Base-by-base conservation (phyloP, 2,888 invertebrate species). In the Mesorhabditis belari region DNA sequence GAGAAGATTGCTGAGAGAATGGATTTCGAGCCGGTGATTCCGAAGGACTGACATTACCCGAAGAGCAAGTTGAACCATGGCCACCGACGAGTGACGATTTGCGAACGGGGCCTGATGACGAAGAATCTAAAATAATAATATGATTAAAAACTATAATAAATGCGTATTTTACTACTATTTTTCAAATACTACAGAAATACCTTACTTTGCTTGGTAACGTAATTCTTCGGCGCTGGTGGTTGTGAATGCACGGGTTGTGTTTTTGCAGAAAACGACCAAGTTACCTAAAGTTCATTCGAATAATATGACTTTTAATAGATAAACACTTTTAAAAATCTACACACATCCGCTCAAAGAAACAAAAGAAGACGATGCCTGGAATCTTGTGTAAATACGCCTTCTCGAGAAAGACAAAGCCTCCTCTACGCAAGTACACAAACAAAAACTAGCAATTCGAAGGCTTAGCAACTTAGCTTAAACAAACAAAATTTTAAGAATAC, bases 181-280 rank as follows among this genome's bases (percentile, higher is more conserved):
- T n/a, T n/a, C n/a, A n/a, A n/a, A n/a, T n/a, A n/a, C n/a, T n/a
- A n/a, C n/a, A n/a, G n/a, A n/a, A n/a, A n/a, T n/a, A n/a, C 12
- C 44, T n/a, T n/a, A 35, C 44, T n/a, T 9, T n/a, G 12, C 12
- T 35, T 35, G 12, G n/a, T 35, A 9, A 35, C 12, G 44, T 35
- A 35, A n/a, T 35, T 35, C 44, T 35, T 35, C 44, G 44, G 44
- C 44, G 44, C 12, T 9, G n/a, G 12, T 19, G 70, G 70, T 50
- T 69, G 68, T 19, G 66, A 67, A 56, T 70, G 70, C 19, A 68
- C 68, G 28, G 70, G 63, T 3, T 63, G 57, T 23, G 66, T 58
- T 55, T 69, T 70, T 23, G 70, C 64, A n/a, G 59, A 64, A 27
- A 70, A 70, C 6, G 70, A 70, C 70, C 70, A 70, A 9, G 70